Conservation (phyloP, 1,140 invertebrate genomes). For the Aricia agestis region DNA sequence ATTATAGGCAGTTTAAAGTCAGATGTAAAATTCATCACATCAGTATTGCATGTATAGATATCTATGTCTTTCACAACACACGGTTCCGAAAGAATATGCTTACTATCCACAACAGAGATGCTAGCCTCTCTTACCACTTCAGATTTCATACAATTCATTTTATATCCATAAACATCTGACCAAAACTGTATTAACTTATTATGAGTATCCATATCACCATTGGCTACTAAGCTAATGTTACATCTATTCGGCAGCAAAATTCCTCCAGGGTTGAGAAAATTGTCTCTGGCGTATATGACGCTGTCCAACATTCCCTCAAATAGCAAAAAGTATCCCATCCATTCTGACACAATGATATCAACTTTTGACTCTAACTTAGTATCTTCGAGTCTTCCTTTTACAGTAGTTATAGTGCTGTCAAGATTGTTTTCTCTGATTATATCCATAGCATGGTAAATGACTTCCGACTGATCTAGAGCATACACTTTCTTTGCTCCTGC, state of each 20-base stretch:
- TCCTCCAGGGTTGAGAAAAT: constrained; percentile 86
- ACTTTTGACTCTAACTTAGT: constrained; percentile 90
- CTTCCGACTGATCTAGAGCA: constrained; percentile 93
- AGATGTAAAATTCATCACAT: constrained; percentile 88
- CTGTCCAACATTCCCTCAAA: constrained; percentile 99
- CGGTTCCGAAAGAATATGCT: constrained; percentile 86
- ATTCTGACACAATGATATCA: constrained; percentile 98
- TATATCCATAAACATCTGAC: constrained; percentile 97
- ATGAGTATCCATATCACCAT: constrained; percentile 89
- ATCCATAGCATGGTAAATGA: constrained; percentile 88
- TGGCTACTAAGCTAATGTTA: constrained; percentile 91
- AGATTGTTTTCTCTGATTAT: constrained; percentile 86
- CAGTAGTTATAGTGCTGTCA: constrained; percentile 78
- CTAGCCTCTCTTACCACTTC: constrained; percentile 93
- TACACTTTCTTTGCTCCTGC: constrained; percentile 94
- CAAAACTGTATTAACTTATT: constrained; percentile 89
- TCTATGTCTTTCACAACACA: constrained; percentile 83
- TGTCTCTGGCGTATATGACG: constrained; percentile 93
- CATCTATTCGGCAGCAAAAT: constrained; percentile 92
- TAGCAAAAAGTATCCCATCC: constrained; percentile 99
- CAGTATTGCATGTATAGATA: constrained; percentile 87
- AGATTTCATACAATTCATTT: constrained; percentile 95
- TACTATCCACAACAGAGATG: constrained; percentile 88
- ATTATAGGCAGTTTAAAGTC: constrained; percentile 85
- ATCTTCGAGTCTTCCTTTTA: constrained; percentile 93